A percentile compares a stretch with the other conserved stretches of the same genome.
phyloP scores from a whole-genome alignment of 1,140 invertebrate species.

The Epicauta chinensis region DNA sequence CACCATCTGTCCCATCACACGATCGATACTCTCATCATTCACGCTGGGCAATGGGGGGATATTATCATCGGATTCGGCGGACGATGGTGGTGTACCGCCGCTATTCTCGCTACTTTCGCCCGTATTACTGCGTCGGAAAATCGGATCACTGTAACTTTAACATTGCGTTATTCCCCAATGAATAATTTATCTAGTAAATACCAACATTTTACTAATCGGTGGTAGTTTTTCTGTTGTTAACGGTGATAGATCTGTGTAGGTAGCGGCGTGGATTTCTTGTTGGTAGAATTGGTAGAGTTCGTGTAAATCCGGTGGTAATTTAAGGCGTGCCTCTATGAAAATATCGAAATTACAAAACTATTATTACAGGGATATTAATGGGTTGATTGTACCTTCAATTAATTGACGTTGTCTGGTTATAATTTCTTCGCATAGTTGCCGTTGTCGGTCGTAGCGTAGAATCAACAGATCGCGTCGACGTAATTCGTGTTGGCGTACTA shows the following conservation, averaged over 20 bases:
- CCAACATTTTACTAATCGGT: constrained; percentile 45
- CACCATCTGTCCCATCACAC: constrained; percentile 39
- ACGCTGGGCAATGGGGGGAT: constrained; percentile 18
- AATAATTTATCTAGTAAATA: not conserved
- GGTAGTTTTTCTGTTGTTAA: constrained; percentile 44
- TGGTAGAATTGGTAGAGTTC: constrained; percentile 83
- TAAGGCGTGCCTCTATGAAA: constrained; percentile 55
- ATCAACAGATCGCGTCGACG: constrained; percentile 75
- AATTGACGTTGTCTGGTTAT: constrained; percentile 79
- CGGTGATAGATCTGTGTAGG: constrained; percentile 53
- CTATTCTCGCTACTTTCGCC: constrained; percentile 28
- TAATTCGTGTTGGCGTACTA: constrained; percentile 79
- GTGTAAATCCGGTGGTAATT: constrained; percentile 69
- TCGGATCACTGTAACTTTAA: constrained; percentile 38
- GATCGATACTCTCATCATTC: constrained; percentile 34
- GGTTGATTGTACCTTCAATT: constrained; percentile 64
- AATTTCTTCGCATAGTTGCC: constrained; percentile 84
- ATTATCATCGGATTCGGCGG: constrained; percentile 37
- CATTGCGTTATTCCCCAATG: not conserved
- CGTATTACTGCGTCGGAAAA: constrained; percentile 28
- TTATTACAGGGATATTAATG: not conserved
- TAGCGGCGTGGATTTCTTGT: constrained; percentile 72
- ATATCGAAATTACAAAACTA: not conserved
- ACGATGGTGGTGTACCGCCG: constrained; percentile 30
- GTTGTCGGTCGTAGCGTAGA: constrained; percentile 74